These are phyloP conservation scores for Gasteruption jaculator DNA, from an alignment of 2,888 invertebrate species.

Conservation along the genomic window DNA sequence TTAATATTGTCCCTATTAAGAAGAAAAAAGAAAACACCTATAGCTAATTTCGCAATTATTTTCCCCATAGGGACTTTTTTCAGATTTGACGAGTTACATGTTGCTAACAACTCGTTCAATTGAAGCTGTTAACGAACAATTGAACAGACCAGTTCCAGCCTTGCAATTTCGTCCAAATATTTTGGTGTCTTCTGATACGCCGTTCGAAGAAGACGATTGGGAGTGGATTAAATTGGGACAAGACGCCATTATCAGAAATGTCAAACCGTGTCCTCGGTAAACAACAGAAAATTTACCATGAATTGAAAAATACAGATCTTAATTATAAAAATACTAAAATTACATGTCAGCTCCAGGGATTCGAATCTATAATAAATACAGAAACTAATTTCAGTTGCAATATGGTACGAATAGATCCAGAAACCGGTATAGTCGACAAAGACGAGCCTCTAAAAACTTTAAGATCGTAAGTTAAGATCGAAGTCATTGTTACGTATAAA, in stretches of 20 bases:
- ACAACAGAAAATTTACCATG: neutral
- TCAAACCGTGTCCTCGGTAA: conserved; percentile 59
- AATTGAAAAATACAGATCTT: neutral
- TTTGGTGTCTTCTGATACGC: conserved; percentile 50
- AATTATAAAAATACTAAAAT: neutral
- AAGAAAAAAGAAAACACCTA: too few species aligned
- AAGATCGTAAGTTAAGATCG: conserved; percentile 47
- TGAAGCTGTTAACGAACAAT: conserved; percentile 52
- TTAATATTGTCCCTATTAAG: too few species aligned
- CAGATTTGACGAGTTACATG: conserved; percentile 56
- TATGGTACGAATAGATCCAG: conserved; percentile 52
- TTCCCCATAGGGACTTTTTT: conserved; percentile 51
- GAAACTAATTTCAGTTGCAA: conserved; percentile 43
- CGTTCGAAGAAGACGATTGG: conserved; percentile 58
- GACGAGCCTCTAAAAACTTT: conserved; percentile 57
- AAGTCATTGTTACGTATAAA: neutral
- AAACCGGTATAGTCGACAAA: conserved; percentile 49
- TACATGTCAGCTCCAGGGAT: neutral
- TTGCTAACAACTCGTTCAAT: conserved; percentile 56
- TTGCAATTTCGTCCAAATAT: conserved; percentile 59
- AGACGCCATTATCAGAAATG: conserved; percentile 51
- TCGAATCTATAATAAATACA: neutral
- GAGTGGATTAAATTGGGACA: conserved; percentile 58
- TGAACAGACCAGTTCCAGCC: conserved; percentile 48
- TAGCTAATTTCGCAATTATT: conserved; percentile 3